Evolutionary conservation across 2,888 invertebrate genomes (phyloP), one percentile per base, ranked within the genome.

Genomic region (Lottia scabra): DNA sequence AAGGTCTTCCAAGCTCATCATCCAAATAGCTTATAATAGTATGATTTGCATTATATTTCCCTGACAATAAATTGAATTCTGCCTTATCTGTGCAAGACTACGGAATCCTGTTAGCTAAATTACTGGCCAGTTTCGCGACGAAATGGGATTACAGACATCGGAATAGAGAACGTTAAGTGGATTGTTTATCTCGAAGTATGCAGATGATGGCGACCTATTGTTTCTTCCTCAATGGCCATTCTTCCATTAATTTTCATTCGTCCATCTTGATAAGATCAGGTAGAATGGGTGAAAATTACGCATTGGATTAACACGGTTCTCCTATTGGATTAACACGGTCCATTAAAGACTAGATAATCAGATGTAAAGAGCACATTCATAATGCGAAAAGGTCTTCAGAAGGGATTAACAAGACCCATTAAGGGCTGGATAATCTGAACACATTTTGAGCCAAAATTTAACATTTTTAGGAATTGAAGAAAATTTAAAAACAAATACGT

Each of bases 1-100:
- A 23, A 56, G 56, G 56, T 56, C 56, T 56, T 56, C 56, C 23
- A 16, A 63, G 62, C 56, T 71, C 63, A 67, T 71, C 48, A 67
- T 63, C 45, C 63, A 63, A 66, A 46, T 62, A 71, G 71, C 67
- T 64, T 30, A 67, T 71, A 63, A 67, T 45, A 23, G 67, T 46
- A 71, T 67, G 56, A 63, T 71, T 62, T 63, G 66, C 67, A 71
- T 71, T 71, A 66, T 71, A 56, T 63, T 63, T 67, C 48, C 48
- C 63, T 71, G 45, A 30, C 45, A 26, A 15, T 45, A 71, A 71
- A 71, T 71, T 71, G 67, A 71, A 71, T 71, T 71, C 45, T 30
- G 38, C 46, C 67, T 67, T 71, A 71, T 71, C 67, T 23, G 63
- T 63, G 63, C 67, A 16, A 45, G 63, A 30, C 63, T 44, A 45